Evolutionary conservation across 2,888 invertebrate species (phyloP), one percentile per base, ranked within the genome.

Genomic region (Tetheella fluctuosa): DNA sequence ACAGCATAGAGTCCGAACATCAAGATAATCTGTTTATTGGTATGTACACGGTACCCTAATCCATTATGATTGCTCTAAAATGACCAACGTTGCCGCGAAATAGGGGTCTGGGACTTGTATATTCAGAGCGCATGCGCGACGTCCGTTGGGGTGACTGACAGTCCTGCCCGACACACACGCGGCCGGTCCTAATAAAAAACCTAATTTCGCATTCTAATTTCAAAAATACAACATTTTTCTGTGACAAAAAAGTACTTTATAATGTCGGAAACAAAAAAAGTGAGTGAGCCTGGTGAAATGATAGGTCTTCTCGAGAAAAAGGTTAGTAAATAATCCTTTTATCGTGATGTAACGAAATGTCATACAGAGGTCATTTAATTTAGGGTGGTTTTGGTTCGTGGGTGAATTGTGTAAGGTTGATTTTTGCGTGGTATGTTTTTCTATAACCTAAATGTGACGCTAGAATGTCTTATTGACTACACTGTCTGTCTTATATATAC

Each of bases 281-380:
- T 67, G 58, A 61, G 64, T 25, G 81, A 85, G 64, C 79, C 84
- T 0, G 83, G 83, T 0, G 92, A 93, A 70, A 91, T 83, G 5
- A 88, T 92, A 54, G 84, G 85, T 59, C 71, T 93, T 25, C 75
- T 93, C 53, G 89, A 91, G 23, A 87, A 87, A 75, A 91, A 90
- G 89, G 92, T 92, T 74, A 77, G 91, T 77, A 57, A 20, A 48
- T 58, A 69, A 70, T 71, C 69, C 68, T 60, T 65, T 59, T 23
- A 42, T 25, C 59, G 59, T 71, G 62, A 61, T 42, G 64, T 65
- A 67, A 48, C 48, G 10, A n/a, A 88, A 88, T 86, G 86, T 86
- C 85, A 85, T 64, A 64, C 70, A 80, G 85, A 91, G 91, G 91
- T 90, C 89, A 84, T 65, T 60, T 57, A 55, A 59, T 23, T 72